Percentiles rank a stretch among this genome's conserved stretches.
phyloP scores from a whole-genome alignment of 2,797 vertebrate species.

The Percopsis omiscomaycus region DNA sequence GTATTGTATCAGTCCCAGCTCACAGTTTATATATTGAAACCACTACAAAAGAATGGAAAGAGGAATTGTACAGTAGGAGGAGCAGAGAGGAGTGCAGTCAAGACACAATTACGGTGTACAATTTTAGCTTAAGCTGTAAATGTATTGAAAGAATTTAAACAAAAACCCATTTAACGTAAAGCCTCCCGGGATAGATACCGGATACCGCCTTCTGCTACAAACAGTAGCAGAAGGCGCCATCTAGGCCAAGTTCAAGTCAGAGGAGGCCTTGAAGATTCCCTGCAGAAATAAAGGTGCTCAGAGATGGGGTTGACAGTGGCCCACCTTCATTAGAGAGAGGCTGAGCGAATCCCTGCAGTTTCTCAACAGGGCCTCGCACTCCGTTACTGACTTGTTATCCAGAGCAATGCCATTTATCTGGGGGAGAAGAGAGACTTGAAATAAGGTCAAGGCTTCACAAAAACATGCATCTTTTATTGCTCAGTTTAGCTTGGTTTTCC shows the following conservation, averaged over 20 bases:
- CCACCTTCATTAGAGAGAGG: conserved; percentile 96
- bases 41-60: too few species aligned
- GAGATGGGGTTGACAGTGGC: conserved; percentile 33
- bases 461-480: conserved; percentile 8
- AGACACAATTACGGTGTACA: too few species aligned
- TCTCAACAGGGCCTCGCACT: conserved; percentile 93
- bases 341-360: conserved; percentile 92
- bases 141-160: background rate
- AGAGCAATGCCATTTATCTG: conserved; percentile 97
- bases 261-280: conserved; percentile 21
- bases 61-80: too few species aligned
- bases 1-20: too few species aligned
- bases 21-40: too few species aligned
- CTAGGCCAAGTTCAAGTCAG: conserved; percentile 34
- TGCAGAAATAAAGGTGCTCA: conserved; percentile 15
- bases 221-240: conserved; percentile 26
- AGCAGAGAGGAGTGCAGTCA: too few species aligned
- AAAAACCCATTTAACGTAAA: background rate
- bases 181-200: background rate
- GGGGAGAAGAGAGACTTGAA: conserved; percentile 43
- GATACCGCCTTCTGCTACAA: too few species aligned
- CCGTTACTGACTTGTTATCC: conserved; percentile 96
- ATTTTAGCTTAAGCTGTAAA: background rate
- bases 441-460: conserved; percentile 48
- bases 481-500: conserved; percentile 16